Percentiles rank a stretch among this genome's conserved stretches.
Evolutionary conservation across 2,113 vertebrate species (phyloP).

Genomic region (Laticauda laticaudata): DNA sequence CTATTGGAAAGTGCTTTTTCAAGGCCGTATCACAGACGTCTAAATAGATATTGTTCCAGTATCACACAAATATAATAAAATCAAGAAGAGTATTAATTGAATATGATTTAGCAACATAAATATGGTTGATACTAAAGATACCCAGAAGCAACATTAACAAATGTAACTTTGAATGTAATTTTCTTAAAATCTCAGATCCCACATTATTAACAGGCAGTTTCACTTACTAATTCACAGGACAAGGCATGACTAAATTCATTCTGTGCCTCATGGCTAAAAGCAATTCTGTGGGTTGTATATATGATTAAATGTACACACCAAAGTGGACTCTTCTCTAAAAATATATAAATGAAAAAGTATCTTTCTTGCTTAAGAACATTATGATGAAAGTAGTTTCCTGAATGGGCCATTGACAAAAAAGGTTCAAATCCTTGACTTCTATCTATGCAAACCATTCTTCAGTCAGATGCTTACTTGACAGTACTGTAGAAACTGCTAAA

Average conservation of each 20-base stretch:
- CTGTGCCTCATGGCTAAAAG: background rate
- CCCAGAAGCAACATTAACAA: conserved; percentile 37
- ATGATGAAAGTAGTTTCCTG: background rate
- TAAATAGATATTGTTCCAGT: conserved; percentile 19
- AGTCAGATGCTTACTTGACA: background rate
- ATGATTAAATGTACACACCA: fast-evolving
- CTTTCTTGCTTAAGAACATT: background rate
- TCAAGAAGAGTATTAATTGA: background rate
- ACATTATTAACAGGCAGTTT: conserved; percentile 4
- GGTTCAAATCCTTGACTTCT: background rate
- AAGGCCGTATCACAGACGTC: conserved; percentile 8
- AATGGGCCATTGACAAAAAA: background rate
- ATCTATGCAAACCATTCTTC: background rate
- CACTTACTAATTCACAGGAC: background rate
- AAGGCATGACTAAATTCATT: conserved; percentile 5
- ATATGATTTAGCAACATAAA: background rate
- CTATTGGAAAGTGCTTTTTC: background rate
- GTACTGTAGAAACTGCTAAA: background rate
- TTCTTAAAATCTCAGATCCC: conserved; percentile 48
- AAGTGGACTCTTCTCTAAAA: background rate
- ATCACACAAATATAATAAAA: conserved; percentile 17
- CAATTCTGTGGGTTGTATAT: background rate
- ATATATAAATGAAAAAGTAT: background rate
- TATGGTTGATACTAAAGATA: conserved; percentile 30
- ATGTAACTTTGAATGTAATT: conserved; percentile 15